These are phyloP conservation scores for Ariopsis seemanni DNA, from an alignment of 2,113 vertebrate genomes.

Conservation along the genomic window DNA sequence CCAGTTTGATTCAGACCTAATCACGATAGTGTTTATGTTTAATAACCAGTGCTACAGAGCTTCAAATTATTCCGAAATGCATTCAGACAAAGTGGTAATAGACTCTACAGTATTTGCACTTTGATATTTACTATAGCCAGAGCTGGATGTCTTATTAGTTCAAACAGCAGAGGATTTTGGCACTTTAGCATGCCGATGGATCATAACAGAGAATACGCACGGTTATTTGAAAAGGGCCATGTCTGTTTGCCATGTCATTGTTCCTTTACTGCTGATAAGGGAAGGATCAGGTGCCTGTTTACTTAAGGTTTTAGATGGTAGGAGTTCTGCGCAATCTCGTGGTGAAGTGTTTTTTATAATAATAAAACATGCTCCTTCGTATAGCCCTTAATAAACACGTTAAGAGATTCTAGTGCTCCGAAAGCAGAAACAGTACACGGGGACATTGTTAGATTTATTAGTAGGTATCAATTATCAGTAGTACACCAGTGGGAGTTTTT, in stretches of 20 bases:
- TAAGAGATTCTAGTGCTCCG: not conserved
- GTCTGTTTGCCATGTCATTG: not conserved
- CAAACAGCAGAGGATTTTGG: not conserved
- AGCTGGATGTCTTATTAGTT: not conserved
- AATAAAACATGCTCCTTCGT: too few relatives aligned
- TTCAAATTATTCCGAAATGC: not conserved
- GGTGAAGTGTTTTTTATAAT: not conserved
- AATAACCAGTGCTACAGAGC: not conserved
- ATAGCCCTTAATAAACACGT: too few relatives aligned
- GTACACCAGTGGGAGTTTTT: not conserved
- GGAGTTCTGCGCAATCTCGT: not conserved
- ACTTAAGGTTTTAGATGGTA: not conserved
- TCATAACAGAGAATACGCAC: not conserved
- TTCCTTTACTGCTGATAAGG: not conserved
- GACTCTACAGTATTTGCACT: conserved; percentile 7
- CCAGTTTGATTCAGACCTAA: not conserved
- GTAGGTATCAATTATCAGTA: not conserved
- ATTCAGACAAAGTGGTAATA: too few relatives aligned
- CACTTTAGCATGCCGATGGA: not conserved
- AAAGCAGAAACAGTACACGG: not conserved
- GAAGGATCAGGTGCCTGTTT: conserved; percentile 1
- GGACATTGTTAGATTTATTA: not conserved
- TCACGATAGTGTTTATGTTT: not conserved
- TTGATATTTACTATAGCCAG: conserved; percentile 21
- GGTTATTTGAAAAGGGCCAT: not conserved